Base-by-base conservation (phyloP, 1,140 invertebrate species). In the Drosophila takahashii region DNA sequence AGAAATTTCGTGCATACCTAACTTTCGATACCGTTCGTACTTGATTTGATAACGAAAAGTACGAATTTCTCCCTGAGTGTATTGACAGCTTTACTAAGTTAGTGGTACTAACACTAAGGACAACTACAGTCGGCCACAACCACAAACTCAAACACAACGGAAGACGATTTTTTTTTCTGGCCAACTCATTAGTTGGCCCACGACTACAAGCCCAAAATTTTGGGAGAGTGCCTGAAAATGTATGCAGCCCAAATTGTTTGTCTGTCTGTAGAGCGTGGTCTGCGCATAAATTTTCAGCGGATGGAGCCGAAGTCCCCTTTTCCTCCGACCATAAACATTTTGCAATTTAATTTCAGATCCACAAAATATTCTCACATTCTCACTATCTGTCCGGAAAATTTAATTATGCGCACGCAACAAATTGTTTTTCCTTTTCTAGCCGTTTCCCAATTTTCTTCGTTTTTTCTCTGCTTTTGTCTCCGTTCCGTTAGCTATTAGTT, bases 331-430 rank as follows among this genome's bases (percentile, higher is more conserved):
- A 74, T 71, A 81, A 81, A 78, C 74, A 75, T 64, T 85, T 81
- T 74, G 65, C 74, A 69, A 81, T 86, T 87, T 71, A 45, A 78
- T 69, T 79, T 60, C 45, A 60, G 54, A 71, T 79, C 65, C 67
- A 66, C 75, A 59, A 84, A 83, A 53, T 86, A 79, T 73, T 72
- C 59, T 70, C 70, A 54, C 76, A 75, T 77, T 76, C 69, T 54
- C 67, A 36, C 62, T 50, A 39, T 42, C 41, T 56, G 48, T 64
- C 36, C 45, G 13, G 37, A 32, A 86, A 86, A 87, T 86, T 75
- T 86, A 86, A 86, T 86, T 86, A 86, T 86, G 75, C 83, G 65
- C 59, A 66, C 61, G 80, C 72, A 78, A 76, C 73, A 76, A 74
- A 77, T 74, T 86, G 80, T 15, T 58, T 62, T 72, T 81, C 51